These are phyloP conservation scores for Digitonthophagus gazella DNA, from an alignment of 2,888 invertebrate genomes.

Conservation along the genomic window DNA sequence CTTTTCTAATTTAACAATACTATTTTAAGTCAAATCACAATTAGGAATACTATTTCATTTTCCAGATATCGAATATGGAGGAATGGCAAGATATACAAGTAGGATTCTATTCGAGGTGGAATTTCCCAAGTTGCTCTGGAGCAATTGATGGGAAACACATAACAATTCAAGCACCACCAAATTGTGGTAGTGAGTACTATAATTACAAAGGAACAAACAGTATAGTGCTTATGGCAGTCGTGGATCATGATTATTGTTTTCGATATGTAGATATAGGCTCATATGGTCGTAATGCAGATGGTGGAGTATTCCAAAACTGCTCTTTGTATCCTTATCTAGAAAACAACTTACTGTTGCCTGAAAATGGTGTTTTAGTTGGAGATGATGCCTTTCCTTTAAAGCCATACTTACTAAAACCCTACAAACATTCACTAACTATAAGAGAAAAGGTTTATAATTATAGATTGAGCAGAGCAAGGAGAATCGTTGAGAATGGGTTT, in stretches of 20 bases:
- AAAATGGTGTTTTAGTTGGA: background rate
- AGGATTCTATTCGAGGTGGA: constrained; percentile 17
- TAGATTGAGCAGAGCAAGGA: constrained; percentile 9
- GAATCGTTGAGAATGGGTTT: too few relatives aligned
- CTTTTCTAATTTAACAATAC: too few relatives aligned
- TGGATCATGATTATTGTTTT: too few relatives aligned
- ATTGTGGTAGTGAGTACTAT: constrained; percentile 16
- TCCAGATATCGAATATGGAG: too few relatives aligned
- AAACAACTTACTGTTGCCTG: constrained; percentile 16
- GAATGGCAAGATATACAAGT: constrained; percentile 29
- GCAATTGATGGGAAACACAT: constrained; percentile 21
- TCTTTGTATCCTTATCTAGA: background rate
- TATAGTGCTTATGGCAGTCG: too few relatives aligned
- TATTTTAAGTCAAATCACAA: too few relatives aligned
- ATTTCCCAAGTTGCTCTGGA: constrained; percentile 17
- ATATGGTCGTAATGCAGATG: constrained; percentile 18
- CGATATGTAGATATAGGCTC: constrained; percentile 12
- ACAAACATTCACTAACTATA: constrained; percentile 8
- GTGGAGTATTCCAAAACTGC: constrained; percentile 15
- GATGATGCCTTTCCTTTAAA: constrained; percentile 15
- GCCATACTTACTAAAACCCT: constrained; percentile 19
- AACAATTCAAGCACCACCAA: constrained; percentile 18
- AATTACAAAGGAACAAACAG: constrained; percentile 13
- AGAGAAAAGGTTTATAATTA: constrained; percentile 4
- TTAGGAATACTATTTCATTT: too few relatives aligned